A percentile compares a stretch with the other conserved stretches of the same genome.
Conservation (phyloP, 2,888 invertebrate genomes). For the Diarsia brunnea region DNA sequence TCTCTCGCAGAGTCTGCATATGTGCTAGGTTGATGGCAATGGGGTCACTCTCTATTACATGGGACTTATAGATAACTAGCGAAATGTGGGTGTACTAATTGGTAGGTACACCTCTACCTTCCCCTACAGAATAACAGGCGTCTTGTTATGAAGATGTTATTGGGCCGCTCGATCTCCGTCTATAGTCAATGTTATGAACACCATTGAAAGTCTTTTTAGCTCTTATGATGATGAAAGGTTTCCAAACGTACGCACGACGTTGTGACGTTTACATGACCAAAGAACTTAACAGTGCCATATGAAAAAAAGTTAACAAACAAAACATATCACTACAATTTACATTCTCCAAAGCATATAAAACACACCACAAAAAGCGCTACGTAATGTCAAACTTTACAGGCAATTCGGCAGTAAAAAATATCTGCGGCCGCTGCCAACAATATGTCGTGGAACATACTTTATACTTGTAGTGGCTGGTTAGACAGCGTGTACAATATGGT, state of each 20-base stretch:
- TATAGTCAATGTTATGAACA: too few relatives aligned
- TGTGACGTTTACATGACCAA: background rate
- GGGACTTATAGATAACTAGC: too few relatives aligned
- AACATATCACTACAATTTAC: slow-evolving; percentile 32
- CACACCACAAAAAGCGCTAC: slow-evolving; percentile 32
- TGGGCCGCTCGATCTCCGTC: too few relatives aligned
- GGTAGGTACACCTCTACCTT: too few relatives aligned
- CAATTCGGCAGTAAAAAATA: slow-evolving; percentile 38
- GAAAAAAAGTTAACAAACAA: background rate
- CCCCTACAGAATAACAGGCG: too few relatives aligned
- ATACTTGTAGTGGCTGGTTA: slow-evolving; percentile 17
- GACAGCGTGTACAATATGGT: background rate
- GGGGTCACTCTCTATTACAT: too few relatives aligned
- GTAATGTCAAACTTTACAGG: slow-evolving; percentile 42
- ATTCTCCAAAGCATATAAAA: slow-evolving; percentile 26
- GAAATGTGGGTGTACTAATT: too few relatives aligned
- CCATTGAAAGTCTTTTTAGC: too few relatives aligned
- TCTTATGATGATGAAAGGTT: background rate
- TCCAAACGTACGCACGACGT: background rate
- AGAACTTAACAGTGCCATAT: too few relatives aligned
- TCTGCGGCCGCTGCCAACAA: slow-evolving; percentile 40
- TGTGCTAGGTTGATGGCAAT: too few relatives aligned
- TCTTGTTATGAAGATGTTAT: too few relatives aligned
- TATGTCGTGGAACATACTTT: slow-evolving; percentile 48
- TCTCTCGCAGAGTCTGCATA: too few relatives aligned